These are phyloP conservation scores for Cossypha polioptera DNA, from an alignment of 2,797 vertebrate species.

Conservation along the genomic window DNA sequence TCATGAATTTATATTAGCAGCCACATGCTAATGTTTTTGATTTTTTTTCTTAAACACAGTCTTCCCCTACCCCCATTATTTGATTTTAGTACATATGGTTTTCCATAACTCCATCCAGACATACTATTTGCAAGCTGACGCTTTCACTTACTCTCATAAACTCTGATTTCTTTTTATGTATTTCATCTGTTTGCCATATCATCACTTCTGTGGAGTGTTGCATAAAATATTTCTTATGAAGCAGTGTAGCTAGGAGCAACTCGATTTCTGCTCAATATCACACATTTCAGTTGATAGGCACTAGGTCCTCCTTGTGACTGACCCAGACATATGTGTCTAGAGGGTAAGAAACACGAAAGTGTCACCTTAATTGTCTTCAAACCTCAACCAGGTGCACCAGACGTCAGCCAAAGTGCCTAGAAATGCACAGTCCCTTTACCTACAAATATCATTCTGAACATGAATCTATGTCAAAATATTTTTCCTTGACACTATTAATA, in stretches of 20 bases:
- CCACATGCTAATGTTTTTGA: background rate
- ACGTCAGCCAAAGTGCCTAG: background rate
- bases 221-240: constrained; percentile 16
- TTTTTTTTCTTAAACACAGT: background rate
- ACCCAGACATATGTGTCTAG: too few relatives aligned
- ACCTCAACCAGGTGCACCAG: background rate
- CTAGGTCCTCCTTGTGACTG: background rate
- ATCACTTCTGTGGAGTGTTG: background rate
- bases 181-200: background rate
- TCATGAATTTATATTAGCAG: background rate
- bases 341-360: background rate
- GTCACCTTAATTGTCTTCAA: background rate
- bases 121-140: background rate
- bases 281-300: background rate
- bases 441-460: background rate
- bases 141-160: background rate
- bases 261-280: background rate
- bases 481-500: background rate
- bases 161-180: background rate
- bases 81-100: background rate
- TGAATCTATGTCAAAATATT: background rate
- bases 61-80: background rate
- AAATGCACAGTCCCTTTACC: background rate
- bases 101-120: background rate
- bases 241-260: background rate